A percentile compares a stretch with the other conserved stretches of the same genome.
phyloP scores from a whole-genome alignment of 2,113 vertebrate species.

The Cyprinodon brontotheroides region DNA sequence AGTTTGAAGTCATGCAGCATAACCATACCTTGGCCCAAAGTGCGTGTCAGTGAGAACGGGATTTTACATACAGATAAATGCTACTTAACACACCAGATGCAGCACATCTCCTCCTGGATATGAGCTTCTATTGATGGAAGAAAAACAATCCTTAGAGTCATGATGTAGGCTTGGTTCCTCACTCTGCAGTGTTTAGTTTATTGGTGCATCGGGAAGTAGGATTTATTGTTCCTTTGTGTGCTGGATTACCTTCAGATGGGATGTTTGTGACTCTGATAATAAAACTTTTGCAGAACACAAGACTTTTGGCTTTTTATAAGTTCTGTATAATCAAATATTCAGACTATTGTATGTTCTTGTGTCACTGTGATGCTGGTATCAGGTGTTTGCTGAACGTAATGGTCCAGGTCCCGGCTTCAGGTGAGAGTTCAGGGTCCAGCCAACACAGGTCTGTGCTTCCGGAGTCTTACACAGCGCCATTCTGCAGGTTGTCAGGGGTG shows the following conservation, averaged over 20 bases:
- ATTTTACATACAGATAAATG: constrained; percentile 43
- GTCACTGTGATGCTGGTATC: constrained; percentile 19
- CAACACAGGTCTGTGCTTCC: constrained; percentile 21
- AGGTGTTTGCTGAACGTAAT: constrained; percentile 24
- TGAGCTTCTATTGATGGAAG: constrained; percentile 18
- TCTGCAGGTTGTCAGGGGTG: constrained; percentile 62
- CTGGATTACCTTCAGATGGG: constrained; percentile 2
- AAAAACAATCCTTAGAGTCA: background rate
- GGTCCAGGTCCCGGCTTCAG: constrained; percentile 39
- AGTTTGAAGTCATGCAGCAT: constrained; percentile 50
- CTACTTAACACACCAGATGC: constrained; percentile 25
- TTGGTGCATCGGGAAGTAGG: constrained; percentile 1
- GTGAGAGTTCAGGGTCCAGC: constrained; percentile 37
- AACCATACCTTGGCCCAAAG: constrained; percentile 59
- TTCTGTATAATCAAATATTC: constrained; percentile 17
- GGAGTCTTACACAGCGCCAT: constrained; percentile 69
- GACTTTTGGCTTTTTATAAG: constrained; percentile 64
- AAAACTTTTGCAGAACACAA: constrained; percentile 31
- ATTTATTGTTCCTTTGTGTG: background rate
- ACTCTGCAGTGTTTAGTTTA: constrained; percentile 18
- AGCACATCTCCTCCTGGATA: constrained; percentile 1
- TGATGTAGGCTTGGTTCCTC: constrained; percentile 21
- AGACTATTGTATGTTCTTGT: constrained; percentile 22
- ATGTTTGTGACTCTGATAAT: constrained; percentile 21
- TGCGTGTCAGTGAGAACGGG: constrained; percentile 59